Evolutionary conservation across 2,797 vertebrate genomes (phyloP).

Genomic region (Phyllotis vaccarum): DNA sequence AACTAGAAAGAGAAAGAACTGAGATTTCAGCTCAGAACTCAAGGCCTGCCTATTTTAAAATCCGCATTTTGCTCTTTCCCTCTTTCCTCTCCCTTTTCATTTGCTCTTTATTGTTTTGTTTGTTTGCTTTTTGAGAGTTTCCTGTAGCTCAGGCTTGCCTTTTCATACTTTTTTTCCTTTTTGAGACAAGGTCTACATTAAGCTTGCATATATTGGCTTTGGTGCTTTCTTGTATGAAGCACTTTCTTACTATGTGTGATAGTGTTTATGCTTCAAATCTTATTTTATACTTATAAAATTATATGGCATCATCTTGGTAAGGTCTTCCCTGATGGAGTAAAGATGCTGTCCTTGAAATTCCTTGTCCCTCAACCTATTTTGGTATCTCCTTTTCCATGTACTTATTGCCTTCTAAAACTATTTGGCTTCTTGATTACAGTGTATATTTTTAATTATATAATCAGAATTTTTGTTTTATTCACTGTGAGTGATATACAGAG

Average conservation of each 20-base stretch:
- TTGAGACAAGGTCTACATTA: neutral
- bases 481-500: neutral
- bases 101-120: neutral
- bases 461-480: conserved; percentile 53
- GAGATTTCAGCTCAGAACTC: neutral
- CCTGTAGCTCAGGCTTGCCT: neutral
- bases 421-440: neutral
- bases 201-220: neutral
- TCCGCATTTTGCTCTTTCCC: neutral
- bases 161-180: neutral
- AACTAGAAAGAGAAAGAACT: conserved; percentile 30
- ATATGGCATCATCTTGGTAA: conserved; percentile 15
- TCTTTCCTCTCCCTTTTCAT: neutral
- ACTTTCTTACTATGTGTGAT: conserved; percentile 43
- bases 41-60: neutral
- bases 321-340: neutral
- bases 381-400: conserved; percentile 18
- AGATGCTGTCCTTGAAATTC: neutral
- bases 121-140: neutral
- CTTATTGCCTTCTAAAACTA: neutral
- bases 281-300: too few relatives aligned
- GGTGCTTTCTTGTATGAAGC: conserved; percentile 40
- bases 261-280: conserved; percentile 55
- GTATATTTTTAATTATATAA: neutral
- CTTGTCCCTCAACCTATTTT: neutral